phyloP scores from a whole-genome alignment of 2,888 invertebrate species.

The Hylaea fasciaria region DNA sequence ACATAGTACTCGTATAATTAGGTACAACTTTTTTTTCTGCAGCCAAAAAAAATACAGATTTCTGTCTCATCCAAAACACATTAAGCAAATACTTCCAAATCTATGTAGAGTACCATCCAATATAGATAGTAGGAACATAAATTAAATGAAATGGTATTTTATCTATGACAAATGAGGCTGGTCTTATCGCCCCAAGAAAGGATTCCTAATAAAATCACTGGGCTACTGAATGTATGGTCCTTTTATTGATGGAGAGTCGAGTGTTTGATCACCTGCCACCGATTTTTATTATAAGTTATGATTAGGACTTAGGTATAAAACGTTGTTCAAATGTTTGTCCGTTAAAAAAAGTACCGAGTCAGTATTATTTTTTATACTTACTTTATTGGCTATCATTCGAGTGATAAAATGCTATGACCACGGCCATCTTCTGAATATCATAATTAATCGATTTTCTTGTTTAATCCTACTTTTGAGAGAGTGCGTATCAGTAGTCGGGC shows the following conservation, averaged over 20 bases:
- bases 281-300: neutral
- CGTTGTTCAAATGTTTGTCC: too few relatives aligned
- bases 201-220: slow-evolving; percentile 47
- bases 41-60: neutral
- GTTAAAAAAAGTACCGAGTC: too few relatives aligned
- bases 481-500: too few relatives aligned
- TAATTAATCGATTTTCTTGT: too few relatives aligned
- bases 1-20: too few relatives aligned
- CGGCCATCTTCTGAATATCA: too few relatives aligned
- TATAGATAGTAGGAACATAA: slow-evolving; percentile 44
- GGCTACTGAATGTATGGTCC: slow-evolving; percentile 37
- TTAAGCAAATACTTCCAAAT: slow-evolving; percentile 10
- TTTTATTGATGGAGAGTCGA: slow-evolving; percentile 19
- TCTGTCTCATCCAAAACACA: slow-evolving; percentile 5
- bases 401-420: too few relatives aligned
- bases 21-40: too few relatives aligned
- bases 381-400: too few relatives aligned
- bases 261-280: slow-evolving; percentile 20
- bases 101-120: slow-evolving; percentile 27
- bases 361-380: too few relatives aligned
- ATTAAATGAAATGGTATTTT: slow-evolving; percentile 55
- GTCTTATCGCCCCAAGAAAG: slow-evolving; percentile 47
- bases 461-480: too few relatives aligned
- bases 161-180: slow-evolving; percentile 70
- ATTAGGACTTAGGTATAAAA: neutral